phyloP scores from a whole-genome alignment of 2,113 vertebrate genomes.

The Neotoma lepida region DNA sequence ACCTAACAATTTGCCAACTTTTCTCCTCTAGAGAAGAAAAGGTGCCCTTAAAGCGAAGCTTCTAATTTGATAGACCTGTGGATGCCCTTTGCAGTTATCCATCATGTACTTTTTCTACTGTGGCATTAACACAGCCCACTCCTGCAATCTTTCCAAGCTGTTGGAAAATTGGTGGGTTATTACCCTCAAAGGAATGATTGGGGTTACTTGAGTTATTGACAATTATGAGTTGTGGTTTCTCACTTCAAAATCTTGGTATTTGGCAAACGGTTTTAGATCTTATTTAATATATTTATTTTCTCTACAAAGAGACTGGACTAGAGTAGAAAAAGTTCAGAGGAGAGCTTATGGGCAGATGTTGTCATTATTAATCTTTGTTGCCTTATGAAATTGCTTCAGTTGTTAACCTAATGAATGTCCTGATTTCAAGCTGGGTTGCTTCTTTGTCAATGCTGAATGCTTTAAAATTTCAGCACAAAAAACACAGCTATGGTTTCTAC shows the following conservation, averaged over 20 bases:
- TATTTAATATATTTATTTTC: conserved; percentile 36
- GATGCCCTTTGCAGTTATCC: conserved; percentile 22
- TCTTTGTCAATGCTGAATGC: conserved; percentile 50
- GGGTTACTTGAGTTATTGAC: conserved; percentile 65
- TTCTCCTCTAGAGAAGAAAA: not conserved
- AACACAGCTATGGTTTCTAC: not conserved
- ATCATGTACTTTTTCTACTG: not conserved
- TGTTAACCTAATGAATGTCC: conserved; percentile 53
- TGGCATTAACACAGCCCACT: not conserved
- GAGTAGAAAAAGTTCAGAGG: conserved; percentile 6
- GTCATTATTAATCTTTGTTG: conserved; percentile 50
- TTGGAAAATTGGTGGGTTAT: conserved; percentile 60
- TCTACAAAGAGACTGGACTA: conserved; percentile 37
- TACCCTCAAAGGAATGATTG: conserved; percentile 63
- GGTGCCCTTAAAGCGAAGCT: conserved; percentile 24
- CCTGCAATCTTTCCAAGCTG: conserved; percentile 25
- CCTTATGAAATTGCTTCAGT: conserved; percentile 31
- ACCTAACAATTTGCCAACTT: conserved; percentile 45
- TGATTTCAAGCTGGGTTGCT: conserved; percentile 6
- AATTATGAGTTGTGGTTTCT: conserved; percentile 67
- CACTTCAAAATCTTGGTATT: conserved; percentile 70
- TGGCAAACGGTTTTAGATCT: conserved; percentile 55
- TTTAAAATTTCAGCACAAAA: conserved; percentile 62
- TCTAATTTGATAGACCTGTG: not conserved
- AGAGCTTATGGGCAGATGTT: conserved; percentile 38